These are phyloP conservation scores for Chironomus riparius DNA, from an alignment of 2,888 invertebrate species.

Conservation along the genomic window DNA sequence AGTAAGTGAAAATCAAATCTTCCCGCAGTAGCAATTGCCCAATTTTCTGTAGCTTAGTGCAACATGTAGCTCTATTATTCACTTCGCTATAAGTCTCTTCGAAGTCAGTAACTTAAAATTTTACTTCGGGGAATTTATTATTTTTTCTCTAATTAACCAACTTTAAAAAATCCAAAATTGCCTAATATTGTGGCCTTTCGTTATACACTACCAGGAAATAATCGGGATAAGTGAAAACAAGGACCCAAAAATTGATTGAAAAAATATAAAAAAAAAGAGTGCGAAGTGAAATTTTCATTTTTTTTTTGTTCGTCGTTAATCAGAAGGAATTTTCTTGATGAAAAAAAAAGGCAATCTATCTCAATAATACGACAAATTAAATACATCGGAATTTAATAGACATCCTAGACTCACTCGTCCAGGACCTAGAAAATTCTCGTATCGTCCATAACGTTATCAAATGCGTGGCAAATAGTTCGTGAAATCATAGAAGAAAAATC, in stretches of 20 bases:
- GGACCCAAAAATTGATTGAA: background rate
- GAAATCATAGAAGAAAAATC: background rate
- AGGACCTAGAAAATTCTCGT: background rate
- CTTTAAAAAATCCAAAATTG: slow-evolving; percentile 6
- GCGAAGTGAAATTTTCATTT: slow-evolving; percentile 19
- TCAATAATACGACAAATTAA: no score
- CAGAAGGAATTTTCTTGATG: slow-evolving; percentile 3
- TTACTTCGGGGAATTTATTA: background rate
- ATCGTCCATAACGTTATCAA: slow-evolving; percentile 20
- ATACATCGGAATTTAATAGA: background rate
- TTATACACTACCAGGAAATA: background rate
- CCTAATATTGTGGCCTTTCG: slow-evolving; percentile 24
- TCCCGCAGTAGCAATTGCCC: no score
- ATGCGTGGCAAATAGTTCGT: slow-evolving; percentile 22
- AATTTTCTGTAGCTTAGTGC: no score
- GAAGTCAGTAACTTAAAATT: background rate
- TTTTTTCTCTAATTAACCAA: background rate
- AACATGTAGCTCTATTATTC: background rate
- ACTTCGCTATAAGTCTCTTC: background rate
- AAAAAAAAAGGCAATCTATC: background rate
- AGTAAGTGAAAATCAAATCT: no score
- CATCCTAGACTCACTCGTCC: background rate
- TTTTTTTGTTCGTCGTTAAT: slow-evolving; percentile 18
- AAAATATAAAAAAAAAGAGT: background rate
- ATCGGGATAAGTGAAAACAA: slow-evolving; percentile 1